A percentile compares a stretch with the other conserved stretches of the same genome.
Conservation (phyloP, 2,888 invertebrate genomes). For the Orgyia antiqua region DNA sequence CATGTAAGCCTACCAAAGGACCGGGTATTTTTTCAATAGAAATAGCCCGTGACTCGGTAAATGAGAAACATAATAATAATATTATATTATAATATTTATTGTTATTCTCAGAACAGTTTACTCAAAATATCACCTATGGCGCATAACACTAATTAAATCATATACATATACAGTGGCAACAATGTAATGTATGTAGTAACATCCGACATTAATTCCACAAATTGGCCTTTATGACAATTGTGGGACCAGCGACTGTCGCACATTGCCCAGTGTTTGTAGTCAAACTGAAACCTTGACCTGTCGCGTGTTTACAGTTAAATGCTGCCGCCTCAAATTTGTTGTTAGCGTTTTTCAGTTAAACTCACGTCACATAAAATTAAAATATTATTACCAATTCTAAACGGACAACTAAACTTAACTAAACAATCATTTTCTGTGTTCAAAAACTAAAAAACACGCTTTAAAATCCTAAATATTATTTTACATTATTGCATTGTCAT, state of each 20-base stretch:
- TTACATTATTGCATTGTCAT: too few relatives aligned
- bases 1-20: too few relatives aligned
- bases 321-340: conserved; percentile 41
- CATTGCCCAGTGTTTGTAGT: conserved; percentile 13
- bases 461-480: too few relatives aligned
- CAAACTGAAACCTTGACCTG: conserved; percentile 50
- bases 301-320: conserved; percentile 52
- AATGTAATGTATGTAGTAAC: conserved; percentile 17
- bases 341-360: conserved; percentile 29
- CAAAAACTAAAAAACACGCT: too few relatives aligned
- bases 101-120: conserved; percentile 16
- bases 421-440: too few relatives aligned
- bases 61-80: too few relatives aligned
- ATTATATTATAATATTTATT: conserved; percentile 4
- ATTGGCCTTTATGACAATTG: conserved; percentile 60
- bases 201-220: conserved; percentile 52
- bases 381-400: conserved; percentile 17
- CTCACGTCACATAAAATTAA: conserved; percentile 17
- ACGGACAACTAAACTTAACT: too few relatives aligned
- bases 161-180: conserved; percentile 18
- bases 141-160: conserved; percentile 40
- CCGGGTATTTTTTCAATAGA: too few relatives aligned
- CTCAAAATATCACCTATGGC: conserved; percentile 19
- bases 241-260: conserved; percentile 25
- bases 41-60: too few relatives aligned